phyloP scores from a whole-genome alignment of 2,888 invertebrate species.

The Limenitis camilla region DNA sequence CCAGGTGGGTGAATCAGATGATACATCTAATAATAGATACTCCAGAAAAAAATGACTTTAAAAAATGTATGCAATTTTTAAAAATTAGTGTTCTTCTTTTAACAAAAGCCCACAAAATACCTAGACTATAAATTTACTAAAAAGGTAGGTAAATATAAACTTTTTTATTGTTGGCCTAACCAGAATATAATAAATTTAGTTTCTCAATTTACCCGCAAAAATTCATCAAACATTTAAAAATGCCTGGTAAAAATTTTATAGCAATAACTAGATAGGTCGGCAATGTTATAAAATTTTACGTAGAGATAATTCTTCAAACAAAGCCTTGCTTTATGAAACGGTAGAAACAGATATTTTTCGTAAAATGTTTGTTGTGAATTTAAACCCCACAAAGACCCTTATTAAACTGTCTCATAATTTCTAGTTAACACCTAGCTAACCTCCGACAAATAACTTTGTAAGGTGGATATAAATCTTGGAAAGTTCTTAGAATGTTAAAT shows the following conservation, averaged over 20 bases:
- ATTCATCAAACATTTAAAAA: neutral
- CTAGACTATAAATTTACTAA: neutral
- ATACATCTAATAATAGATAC: no score
- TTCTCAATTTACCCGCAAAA: no score
- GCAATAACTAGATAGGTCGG: neutral
- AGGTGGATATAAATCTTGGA: neutral
- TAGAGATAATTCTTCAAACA: slow-evolving; percentile 2
- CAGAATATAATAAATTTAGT: no score
- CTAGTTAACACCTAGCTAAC: slow-evolving; percentile 37
- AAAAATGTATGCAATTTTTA: no score
- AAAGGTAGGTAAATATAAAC: neutral
- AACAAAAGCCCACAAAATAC: neutral
- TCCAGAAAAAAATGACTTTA: no score
- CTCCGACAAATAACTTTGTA: slow-evolving; percentile 38
- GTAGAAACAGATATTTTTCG: slow-evolving; percentile 3
- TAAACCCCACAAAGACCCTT: slow-evolving; percentile 21
- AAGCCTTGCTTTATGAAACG: slow-evolving; percentile 5
- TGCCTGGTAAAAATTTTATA: neutral
- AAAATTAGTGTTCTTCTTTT: no score
- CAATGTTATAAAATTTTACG: neutral
- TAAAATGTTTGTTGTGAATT: slow-evolving; percentile 4
- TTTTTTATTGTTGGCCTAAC: no score
- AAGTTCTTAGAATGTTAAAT: no score
- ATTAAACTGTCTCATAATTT: slow-evolving; percentile 46
- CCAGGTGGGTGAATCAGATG: no score